Base-by-base conservation (phyloP, 2,797 vertebrate genomes). In the Allobates femoralis region DNA sequence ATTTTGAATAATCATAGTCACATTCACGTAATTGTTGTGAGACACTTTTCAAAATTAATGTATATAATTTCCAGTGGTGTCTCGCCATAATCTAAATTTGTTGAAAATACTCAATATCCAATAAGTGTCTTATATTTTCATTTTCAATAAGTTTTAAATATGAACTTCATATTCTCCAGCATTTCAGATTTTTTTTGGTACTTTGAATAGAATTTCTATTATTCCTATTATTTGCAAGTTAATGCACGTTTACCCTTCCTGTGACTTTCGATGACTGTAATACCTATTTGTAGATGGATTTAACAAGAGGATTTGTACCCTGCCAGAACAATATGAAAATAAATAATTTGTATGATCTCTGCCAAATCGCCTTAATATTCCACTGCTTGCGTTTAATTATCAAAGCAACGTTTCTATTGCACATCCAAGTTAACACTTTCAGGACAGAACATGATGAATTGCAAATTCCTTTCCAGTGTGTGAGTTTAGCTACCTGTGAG, bases 291-390 rank as follows among this genome's bases (percentile, higher is more conserved):
- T 78, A 60, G 51, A 83, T 79, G 80, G 86, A 83, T 79, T 87
- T 83, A 86, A 83, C 77, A 71, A 69, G 80, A 41, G 86, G 80
- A 79, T 78, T 83, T 83, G 51, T 76, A 50, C 51, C 32, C 60
- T 83, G 80, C 80, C 74, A 78, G 64, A 83, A 83, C 34, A 83
- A 75, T 81, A 86, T 64, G 60, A 86, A 73, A 83, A 87, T 87
- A 83, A 83, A 87, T 87, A 83, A 87, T 87, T 87, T 87, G 86
- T 87, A 34, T 81, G 71, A 81, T 82, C 79, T 66, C 58, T 81
- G 79, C 85, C 80, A 87, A 87, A 83, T 78, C 50, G 73, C 32
- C 51, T 83, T 83, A 78, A 41, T 78, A 71, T 77, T 55, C 60
- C 58, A 56, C 28, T 82, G 62, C 80, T 41, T 41, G 37, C 26